These are phyloP conservation scores for Oophaga pumilio DNA, from an alignment of 2,113 vertebrate genomes.

Conservation along the genomic window DNA sequence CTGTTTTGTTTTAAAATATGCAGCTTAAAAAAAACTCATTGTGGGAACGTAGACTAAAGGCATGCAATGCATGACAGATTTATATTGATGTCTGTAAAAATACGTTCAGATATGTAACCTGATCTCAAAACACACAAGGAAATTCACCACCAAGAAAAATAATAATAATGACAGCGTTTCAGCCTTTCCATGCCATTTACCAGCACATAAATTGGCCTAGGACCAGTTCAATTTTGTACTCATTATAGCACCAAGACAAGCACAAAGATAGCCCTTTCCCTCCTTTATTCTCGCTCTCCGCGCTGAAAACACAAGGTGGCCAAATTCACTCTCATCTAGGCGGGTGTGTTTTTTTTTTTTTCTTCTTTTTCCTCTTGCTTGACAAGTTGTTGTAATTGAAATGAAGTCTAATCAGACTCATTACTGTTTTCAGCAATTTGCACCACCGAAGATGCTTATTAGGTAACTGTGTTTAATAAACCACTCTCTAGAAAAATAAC, in stretches of 20 bases:
- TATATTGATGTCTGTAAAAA: too few species aligned
- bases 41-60: too few species aligned
- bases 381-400: slow-evolving; percentile 96
- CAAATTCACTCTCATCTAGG: slow-evolving; percentile 80
- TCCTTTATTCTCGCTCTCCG: slow-evolving; percentile 63
- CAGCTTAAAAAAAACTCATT: too few species aligned
- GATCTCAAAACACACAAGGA: not conserved
- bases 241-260: slow-evolving; percentile 87
- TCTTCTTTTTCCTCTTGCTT: slow-evolving; percentile 68
- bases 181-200: slow-evolving; percentile 87
- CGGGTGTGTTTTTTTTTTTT: slow-evolving; percentile 56
- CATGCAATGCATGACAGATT: too few species aligned
- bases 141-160: not conserved
- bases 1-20: too few species aligned
- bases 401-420: slow-evolving; percentile 99
- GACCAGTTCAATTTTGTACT: slow-evolving; percentile 93
- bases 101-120: not conserved
- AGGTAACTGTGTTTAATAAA: slow-evolving; percentile 99
- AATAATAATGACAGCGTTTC: slow-evolving; percentile 63
- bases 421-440: slow-evolving; percentile 99
- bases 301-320: slow-evolving; percentile 65
- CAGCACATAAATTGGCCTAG: slow-evolving; percentile 87
- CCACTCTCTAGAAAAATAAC: slow-evolving; percentile 96
- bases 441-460: slow-evolving; percentile 99
- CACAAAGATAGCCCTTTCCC: slow-evolving; percentile 80